Evolutionary conservation across 2,797 vertebrate genomes (phyloP), one percentile per base, ranked within the genome.

Genomic region (Sciaenops ocellatus): DNA sequence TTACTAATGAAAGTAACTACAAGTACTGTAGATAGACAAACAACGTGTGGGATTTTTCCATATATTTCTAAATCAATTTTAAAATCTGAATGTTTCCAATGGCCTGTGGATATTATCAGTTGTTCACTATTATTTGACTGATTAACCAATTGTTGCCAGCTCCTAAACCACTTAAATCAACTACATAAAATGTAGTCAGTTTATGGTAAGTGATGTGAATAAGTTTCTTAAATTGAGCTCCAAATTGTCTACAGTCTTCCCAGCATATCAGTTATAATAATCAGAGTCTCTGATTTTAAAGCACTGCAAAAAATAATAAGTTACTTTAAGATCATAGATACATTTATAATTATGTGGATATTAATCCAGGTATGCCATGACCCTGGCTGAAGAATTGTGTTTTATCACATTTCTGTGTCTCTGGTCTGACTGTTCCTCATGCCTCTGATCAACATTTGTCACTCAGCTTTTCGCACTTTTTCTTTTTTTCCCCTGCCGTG

Each of bases 401-500:
- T 60, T 44, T n/a, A 38, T 30, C 65, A 67, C 20, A 11, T 78
- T 41, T 57, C 11, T 85, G 52, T 66, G 22, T 76, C 59, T 48
- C 20, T 28, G 44, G 17, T 85, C 63, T 46, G 6, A 38, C 20
- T 76, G 30, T 54, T 57, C 56, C 67, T 76, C 73, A 55, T 56
- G 56, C 50, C 73, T 75, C 69, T 69, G 70, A 83, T 78, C 72
- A 69, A 68, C 51, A n/a, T 57, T 41, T 78, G 46, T 78, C 68
- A 79, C 38, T 50, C 41, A 67, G 67, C 69, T 89, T 83, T 80
- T 86, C 87, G 81, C 86, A 90, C 79, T 79, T 90, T 90, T 79
- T 79, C 13, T 84, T 82, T 79, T 57, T 67, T 69, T 63, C 72
- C 73, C 55, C 65, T 80, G 51, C 84, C 62, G 47, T 78, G 75